Base-by-base conservation (phyloP, 1,140 invertebrate species). In the Pseudoatta argentina region DNA sequence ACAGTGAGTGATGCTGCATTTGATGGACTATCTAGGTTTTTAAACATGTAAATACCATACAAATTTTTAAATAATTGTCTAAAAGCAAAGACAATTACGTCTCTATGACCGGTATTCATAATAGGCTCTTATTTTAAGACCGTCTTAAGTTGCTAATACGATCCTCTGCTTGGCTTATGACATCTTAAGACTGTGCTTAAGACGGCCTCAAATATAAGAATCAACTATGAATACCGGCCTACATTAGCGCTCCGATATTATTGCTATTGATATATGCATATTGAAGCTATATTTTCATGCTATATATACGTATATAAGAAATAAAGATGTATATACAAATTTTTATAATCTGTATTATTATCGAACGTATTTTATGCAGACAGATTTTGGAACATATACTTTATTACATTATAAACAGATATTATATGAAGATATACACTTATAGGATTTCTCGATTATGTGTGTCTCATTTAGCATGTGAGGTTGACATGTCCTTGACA, bases 41-140 rank as follows among this genome's bases (percentile, higher is more conserved):
- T 67, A 69, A 90, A 72, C 24, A 67, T 7, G 7, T 2, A 53
- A 30, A 61, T 61, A 39, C 30, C 5, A 0, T 51, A 77, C 72
- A 73, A 48, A 73, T 59, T 64, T 89, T 67, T 59, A 75, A 91
- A 75, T 87, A 89, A 91, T 89, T 88, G 88, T 59, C 86, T 86
- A 92, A 90, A 88, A 61, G 67, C 75, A 89, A 91, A 55, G 14
- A 91, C 79, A 88, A 73, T 59, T 78, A 85, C 82, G 88, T 69
- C 64, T 77, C 7, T 59, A 77, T 27, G 16, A 2, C 30, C 30
- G 5, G 30, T 34, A 34, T 34, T 34, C 30, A 34, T 34, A 6
- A 5, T 30, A 3, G 3, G 3, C 6, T 34, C 6, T 34, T 34
- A 34, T 34, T 34, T 34, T 34, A 34, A 34, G 30, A 34, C 30